Conservation (phyloP, 2,797 vertebrate species). For the Galaxias olidus region DNA sequence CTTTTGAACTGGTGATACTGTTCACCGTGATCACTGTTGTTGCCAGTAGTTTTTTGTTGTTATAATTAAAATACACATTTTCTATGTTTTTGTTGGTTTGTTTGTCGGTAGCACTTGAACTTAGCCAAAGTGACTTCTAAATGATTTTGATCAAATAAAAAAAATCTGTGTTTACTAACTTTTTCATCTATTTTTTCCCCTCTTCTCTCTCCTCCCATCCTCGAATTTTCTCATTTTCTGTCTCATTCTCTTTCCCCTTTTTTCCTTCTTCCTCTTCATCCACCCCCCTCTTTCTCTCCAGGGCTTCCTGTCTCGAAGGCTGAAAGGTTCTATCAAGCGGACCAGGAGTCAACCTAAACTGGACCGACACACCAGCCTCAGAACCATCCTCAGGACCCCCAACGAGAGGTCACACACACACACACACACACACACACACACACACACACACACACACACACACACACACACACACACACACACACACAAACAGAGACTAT, state of each 20-base stretch:
- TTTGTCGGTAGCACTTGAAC: no score
- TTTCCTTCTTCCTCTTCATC: background rate
- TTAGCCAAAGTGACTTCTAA: no score
- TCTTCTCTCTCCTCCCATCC: background rate
- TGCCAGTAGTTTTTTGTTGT: no score
- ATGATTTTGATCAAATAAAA: no score
- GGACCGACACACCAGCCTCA: constrained; percentile 85
- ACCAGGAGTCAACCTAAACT: constrained; percentile 86
- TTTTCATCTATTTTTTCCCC: background rate
- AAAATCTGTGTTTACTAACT: no score
- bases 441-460: no score
- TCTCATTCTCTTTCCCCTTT: background rate
- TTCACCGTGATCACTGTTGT: no score
- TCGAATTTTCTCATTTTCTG: background rate
- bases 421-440: background rate
- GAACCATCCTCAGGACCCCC: constrained; percentile 81
- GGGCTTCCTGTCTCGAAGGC: constrained; percentile 83
- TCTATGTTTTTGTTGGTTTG: no score
- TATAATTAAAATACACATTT: no score
- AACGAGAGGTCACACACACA: constrained; percentile 1
- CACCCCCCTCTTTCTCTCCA: constrained; percentile 35
- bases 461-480: background rate
- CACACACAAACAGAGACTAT: background rate
- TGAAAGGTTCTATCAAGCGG: constrained; percentile 85
- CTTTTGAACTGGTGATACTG: no score